phyloP scores from a whole-genome alignment of 2,888 invertebrate genomes.

The Schrankia costaestrigalis region DNA sequence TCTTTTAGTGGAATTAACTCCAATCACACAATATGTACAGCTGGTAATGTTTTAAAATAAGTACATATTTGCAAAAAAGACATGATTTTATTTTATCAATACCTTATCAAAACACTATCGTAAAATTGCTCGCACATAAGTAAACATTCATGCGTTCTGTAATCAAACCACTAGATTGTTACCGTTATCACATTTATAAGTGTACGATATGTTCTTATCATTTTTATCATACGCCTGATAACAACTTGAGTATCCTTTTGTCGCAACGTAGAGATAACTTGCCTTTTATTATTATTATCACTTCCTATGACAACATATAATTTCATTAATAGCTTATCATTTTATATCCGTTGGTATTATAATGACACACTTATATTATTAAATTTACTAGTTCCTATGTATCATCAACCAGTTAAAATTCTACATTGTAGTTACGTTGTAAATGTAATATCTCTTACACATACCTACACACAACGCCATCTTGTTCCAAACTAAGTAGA shows the following conservation, averaged over 20 bases:
- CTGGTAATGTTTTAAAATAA: too few species aligned
- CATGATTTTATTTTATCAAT: too few species aligned
- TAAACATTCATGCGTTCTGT: conserved; percentile 35
- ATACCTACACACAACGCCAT: too few species aligned
- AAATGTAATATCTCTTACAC: too few species aligned
- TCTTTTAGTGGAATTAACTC: too few species aligned
- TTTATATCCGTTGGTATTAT: conserved; percentile 27
- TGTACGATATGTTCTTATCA: conserved; percentile 26
- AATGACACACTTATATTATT: conserved; percentile 22
- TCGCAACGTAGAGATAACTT: conserved; percentile 26
- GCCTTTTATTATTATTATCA: background rate
- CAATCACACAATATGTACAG: too few species aligned
- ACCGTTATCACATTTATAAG: conserved; percentile 31
- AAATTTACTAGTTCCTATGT: too few species aligned
- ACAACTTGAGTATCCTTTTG: conserved; percentile 22
- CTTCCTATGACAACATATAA: conserved; percentile 24
- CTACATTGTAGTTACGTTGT: too few species aligned
- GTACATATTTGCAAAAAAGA: too few species aligned
- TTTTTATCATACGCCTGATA: conserved; percentile 27
- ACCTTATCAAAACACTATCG: conserved; percentile 28
- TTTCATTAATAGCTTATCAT: conserved; percentile 25
- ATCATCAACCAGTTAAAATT: too few species aligned
- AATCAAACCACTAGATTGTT: conserved; percentile 32
- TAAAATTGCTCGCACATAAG: conserved; percentile 28
- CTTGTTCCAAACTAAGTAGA: too few species aligned